phyloP scores from a whole-genome alignment of 92 coral and sea anemone species.

The Actinostola sp. region DNA sequence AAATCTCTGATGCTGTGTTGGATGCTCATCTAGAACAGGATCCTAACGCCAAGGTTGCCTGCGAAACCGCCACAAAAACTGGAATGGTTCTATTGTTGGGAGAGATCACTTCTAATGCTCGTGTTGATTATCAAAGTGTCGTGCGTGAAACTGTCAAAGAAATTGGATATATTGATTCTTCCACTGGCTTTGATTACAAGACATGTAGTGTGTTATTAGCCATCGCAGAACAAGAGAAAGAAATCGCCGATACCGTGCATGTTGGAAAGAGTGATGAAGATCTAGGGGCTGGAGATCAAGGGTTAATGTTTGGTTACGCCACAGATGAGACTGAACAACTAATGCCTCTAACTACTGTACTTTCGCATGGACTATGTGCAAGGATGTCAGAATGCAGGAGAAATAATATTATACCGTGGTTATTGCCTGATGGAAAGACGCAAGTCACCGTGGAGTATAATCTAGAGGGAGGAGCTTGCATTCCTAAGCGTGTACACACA shows the following conservation, averaged over 20 bases:
- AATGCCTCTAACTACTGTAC: slow-evolving; percentile 85
- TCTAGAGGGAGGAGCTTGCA: slow-evolving; percentile 72
- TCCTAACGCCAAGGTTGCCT: slow-evolving; percentile 81
- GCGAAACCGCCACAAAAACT: slow-evolving; percentile 82
- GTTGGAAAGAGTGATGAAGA: slow-evolving; percentile 66
- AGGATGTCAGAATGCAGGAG: slow-evolving; percentile 70
- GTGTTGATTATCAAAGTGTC: slow-evolving; percentile 75
- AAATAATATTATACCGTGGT: slow-evolving; percentile 75
- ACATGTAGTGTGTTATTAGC: slow-evolving; percentile 86
- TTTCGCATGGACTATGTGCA: slow-evolving; percentile 69
- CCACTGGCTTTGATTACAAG: slow-evolving; percentile 88
- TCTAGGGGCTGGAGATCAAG: slow-evolving; percentile 88
- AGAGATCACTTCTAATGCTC: slow-evolving; percentile 77
- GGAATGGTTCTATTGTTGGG: slow-evolving; percentile 86
- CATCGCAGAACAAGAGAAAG: slow-evolving; percentile 69
- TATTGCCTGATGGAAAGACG: slow-evolving; percentile 82
- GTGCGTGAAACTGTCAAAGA: slow-evolving; percentile 84
- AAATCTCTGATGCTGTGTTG: slow-evolving; percentile 86
- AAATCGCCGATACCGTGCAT: slow-evolving; percentile 71
- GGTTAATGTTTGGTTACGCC: slow-evolving; percentile 90
- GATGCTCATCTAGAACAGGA: slow-evolving; percentile 86
- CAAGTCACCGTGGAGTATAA: slow-evolving; percentile 86
- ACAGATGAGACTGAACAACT: slow-evolving; percentile 83
- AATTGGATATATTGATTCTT: slow-evolving; percentile 83
- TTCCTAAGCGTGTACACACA: slow-evolving; percentile 78